phyloP scores from a whole-genome alignment of 2,888 invertebrate genomes.

The Pasiphila rectangulata region DNA sequence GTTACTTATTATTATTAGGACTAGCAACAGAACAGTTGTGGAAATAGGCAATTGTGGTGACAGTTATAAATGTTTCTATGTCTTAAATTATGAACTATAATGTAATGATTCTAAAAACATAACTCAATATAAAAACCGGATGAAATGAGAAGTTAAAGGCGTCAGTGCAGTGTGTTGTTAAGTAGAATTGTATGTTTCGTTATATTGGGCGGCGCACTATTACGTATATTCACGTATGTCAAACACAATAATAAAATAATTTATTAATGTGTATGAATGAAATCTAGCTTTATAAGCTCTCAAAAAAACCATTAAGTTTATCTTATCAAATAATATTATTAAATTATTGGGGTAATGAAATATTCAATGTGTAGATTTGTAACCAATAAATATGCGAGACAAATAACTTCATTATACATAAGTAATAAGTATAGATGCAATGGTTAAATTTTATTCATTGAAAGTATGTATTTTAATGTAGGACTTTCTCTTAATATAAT shows the following conservation, averaged over 20 bases:
- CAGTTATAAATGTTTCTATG: no score
- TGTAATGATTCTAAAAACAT: no score
- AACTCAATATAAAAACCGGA: no score
- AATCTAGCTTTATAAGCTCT: no score
- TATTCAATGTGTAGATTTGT: conserved; percentile 19
- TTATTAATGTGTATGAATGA: no score
- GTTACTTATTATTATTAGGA: not conserved
- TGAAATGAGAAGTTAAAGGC: no score
- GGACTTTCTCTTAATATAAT: conserved; percentile 33
- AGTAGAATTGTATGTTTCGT: not conserved
- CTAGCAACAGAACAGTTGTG: not conserved
- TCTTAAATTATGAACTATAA: no score
- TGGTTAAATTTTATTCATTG: conserved; percentile 26
- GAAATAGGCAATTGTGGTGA: no score
- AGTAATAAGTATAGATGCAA: conserved; percentile 25
- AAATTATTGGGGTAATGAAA: conserved; percentile 18
- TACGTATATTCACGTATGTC: no score
- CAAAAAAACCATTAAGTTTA: not conserved
- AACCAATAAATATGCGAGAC: not conserved
- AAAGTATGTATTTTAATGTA: conserved; percentile 28
- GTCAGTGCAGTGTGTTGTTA: not conserved
- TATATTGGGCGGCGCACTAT: no score
- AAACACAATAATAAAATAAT: no score
- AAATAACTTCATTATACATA: conserved; percentile 14
- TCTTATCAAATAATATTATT: conserved; percentile 10